These are phyloP conservation scores for Vanessa tameamea DNA, from an alignment of 1,140 invertebrate genomes.

Conservation along the genomic window DNA sequence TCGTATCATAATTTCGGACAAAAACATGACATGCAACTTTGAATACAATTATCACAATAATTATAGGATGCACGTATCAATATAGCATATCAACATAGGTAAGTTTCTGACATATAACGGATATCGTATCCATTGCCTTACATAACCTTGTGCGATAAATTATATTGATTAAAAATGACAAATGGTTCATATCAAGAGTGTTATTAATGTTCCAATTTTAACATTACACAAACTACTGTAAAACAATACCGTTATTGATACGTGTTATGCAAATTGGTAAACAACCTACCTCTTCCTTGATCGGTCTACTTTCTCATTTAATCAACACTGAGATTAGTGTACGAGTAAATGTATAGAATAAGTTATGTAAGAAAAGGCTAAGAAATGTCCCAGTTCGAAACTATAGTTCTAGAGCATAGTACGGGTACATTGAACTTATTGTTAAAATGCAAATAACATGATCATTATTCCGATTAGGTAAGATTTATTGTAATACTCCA, in stretches of 20 bases:
- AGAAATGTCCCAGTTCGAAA: neutral
- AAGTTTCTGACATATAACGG: too few species aligned
- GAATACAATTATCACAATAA: too few species aligned
- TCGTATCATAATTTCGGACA: too few species aligned
- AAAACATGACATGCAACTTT: too few species aligned
- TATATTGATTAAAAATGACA: neutral
- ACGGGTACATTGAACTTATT: neutral
- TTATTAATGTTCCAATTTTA: neutral
- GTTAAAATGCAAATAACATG: too few species aligned
- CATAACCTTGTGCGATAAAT: neutral
- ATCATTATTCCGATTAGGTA: too few species aligned
- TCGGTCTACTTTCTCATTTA: conserved; percentile 32
- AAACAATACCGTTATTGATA: conserved; percentile 29
- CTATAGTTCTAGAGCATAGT: neutral
- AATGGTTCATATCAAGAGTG: neutral
- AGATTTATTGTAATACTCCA: too few species aligned
- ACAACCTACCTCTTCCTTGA: conserved; percentile 27
- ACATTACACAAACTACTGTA: conserved; percentile 4
- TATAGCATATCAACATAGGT: too few species aligned
- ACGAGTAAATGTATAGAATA: conserved; percentile 7
- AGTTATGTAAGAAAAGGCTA: conserved; percentile 3
- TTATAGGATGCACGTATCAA: too few species aligned
- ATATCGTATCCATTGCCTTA: neutral
- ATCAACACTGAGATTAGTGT: conserved; percentile 22
- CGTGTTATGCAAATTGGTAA: conserved; percentile 31